Evolutionary conservation across 2,113 vertebrate species (phyloP), one percentile per base, ranked within the genome.

Genomic region (Cygnus buccinator): DNA sequence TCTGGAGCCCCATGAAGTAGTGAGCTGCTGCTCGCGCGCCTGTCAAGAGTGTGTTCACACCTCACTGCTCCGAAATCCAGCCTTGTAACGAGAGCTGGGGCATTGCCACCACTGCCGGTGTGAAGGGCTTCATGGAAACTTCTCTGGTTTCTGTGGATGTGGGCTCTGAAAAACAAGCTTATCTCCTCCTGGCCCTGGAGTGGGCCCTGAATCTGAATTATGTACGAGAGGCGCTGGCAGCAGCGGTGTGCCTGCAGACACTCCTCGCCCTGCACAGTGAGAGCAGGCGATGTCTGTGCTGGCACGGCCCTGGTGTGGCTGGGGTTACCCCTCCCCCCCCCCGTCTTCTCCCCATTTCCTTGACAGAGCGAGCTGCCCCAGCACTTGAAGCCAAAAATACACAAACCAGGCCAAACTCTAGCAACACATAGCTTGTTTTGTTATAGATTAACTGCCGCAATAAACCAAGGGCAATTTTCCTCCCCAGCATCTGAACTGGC

Each of bases 241-340:
- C 52, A 85, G 83, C 29, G 0, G 0, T 33, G 29, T 23, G 48
- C 46, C 44, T 84, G 39, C 0, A 0, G 46, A 54, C 22, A 11
- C 23, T 19, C 70, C 71, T 55, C 73, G 54, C 55, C 68, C 58
- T 19, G 35, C 35, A 17, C 43, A 35, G 3, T 37, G 21, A 0
- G 0, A 28, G 21, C 8, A 1, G 3, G 22, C 37, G 31, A 59
- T 8, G n/a, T 28, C 62, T 85, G n/a, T 1, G 7, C 48, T 25
- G 22, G 50, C 50, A 52, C 2, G 23, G 50, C 50, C 23, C 50
- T 14, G 50, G 23, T 13, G 13, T 25, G 79, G 33, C 18, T 67
- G 25, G 1, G 26, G 33, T 63, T 86, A 54, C 37, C 1, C 10
- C 6, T 66, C 7, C 22, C 52, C 7, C 22, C 52, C 21, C 5